Evolutionary conservation across 92 coral and sea anemone genomes (phyloP), one percentile per base, ranked within the genome.

Genomic region (Desmophyllum pertusum): DNA sequence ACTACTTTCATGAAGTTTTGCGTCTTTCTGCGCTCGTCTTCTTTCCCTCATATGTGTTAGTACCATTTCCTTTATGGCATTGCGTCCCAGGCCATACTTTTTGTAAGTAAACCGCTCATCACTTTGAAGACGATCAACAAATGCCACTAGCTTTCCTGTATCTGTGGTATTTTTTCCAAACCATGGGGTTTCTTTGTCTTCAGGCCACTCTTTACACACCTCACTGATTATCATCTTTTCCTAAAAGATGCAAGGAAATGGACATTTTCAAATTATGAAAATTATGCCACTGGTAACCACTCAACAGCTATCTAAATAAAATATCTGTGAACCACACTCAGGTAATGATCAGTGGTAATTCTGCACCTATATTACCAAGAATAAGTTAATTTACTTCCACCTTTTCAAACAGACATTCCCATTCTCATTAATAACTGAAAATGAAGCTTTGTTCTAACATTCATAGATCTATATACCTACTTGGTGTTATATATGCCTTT

Each of bases 171-270:
- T 76, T 40, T 76, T 76, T 5, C 35, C 51, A 76, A 76, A 55
- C 36, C 35, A 76, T 55, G 70, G 51, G 81, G 81, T 76, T 76
- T 76, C 81, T 61, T 76, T n/a, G 50, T 76, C 81, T 15, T 55
- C 81, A 10, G 81, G 81, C 81, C 81, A 76, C 25, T 55, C 36
- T 76, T 76, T 76, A 36, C 35, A 55, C 13, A 76, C 70, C 52
- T n/a, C 81, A 13, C 51, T 61, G 69, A 55, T 76, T 76, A 53
- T 57, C 81, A 55, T 76, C 81, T 55, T 52, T 76, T 76, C 69
- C 81, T 76, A 0, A 40, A 76, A 57, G 13, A 39, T 55, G 25
- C 63, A 50, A 48, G 41, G 42, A 46, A 73, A 65, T n/a, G n/a
- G n/a, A n/a, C n/a, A n/a, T n/a, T n/a, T n/a, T n/a, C n/a, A n/a